Percentiles rank a stretch among this genome's conserved stretches.
These are phyloP conservation scores for Psilopsiagon aymara DNA, from an alignment of 2,113 vertebrate genomes.

Conservation along the genomic window DNA sequence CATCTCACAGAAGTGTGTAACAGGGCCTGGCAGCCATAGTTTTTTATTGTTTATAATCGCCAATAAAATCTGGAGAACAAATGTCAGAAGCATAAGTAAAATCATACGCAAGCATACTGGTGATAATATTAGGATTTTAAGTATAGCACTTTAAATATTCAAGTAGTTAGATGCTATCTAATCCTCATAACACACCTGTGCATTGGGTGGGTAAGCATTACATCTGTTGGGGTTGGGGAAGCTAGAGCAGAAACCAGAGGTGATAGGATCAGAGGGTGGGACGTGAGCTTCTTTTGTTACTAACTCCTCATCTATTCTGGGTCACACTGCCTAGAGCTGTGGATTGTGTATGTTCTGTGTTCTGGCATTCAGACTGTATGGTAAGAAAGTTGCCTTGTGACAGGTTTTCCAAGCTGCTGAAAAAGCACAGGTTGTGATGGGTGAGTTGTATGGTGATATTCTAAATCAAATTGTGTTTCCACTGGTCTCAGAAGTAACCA, in stretches of 20 bases:
- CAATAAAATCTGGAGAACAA: slow-evolving; percentile 19
- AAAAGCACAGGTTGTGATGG: not conserved
- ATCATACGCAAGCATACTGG: not conserved
- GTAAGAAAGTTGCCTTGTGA: not conserved
- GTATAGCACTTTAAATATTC: not conserved
- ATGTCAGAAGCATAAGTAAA: slow-evolving; percentile 29
- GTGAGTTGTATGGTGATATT: not conserved
- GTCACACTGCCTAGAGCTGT: not conserved
- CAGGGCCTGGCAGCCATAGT: not conserved
- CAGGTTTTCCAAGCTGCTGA: not conserved
- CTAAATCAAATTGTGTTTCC: not conserved
- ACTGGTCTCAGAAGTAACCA: not conserved
- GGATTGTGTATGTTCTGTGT: too few species aligned
- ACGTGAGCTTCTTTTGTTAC: not conserved
- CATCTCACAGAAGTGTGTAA: not conserved
- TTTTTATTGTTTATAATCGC: not conserved
- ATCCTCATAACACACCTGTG: not conserved
- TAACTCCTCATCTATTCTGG: not conserved
- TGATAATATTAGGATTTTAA: not conserved
- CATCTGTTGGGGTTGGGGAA: not conserved
- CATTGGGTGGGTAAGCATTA: not conserved
- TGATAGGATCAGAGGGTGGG: not conserved
- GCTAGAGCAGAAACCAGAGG: not conserved
- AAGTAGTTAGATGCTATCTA: not conserved
- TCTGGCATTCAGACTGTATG: not conserved